Base-by-base conservation (phyloP, 1,140 invertebrate species). In the Agrilus planipennis region DNA sequence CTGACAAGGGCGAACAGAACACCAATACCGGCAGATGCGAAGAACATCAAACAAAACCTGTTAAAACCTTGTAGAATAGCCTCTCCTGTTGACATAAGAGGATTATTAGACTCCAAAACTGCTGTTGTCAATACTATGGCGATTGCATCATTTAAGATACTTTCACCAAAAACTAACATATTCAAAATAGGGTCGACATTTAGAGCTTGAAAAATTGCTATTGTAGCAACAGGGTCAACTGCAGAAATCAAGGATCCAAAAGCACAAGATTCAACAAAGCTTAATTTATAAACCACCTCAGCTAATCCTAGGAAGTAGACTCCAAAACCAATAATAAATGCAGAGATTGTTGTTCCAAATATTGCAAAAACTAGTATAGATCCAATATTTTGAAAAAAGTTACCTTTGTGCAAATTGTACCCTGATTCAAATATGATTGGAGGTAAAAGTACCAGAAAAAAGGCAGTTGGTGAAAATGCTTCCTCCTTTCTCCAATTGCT, bases 391-490 rank as follows among this genome's bases (percentile, higher is more conserved):
- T 95, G 91, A 62, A 98, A 97, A 58, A 98, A 99, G 58, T 98
- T 97, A 36, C 93, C 92, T 65, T 97, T 97, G 55, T 97, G 93
- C 32, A 98, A 72, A 76, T 97, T 97, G 59, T 97, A 98, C 3
- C 94, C 94, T 3, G 91, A 95, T 67, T 99, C 94, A 73, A 97
- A 97, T 50, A 99, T 97, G 30, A 98, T 99, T 1, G 94, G 94
- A 4, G 94, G 94, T n/a, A 99, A 61, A 1, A 98, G 70, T 1
- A 98, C 85, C 30, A 98, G 70, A 54, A 99, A 99, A 61, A 99
- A 99, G 7, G 91, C 87, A 32, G 91, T 98, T 0, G 93, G 93
- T 10, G 89, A 91, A 55, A 98, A 94, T 0, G 91, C 87, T 68
- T 97, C 93, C 64, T 96, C 91, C 65, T 91, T 92, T 57, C 83